Base-by-base conservation (phyloP, 92 coral and sea anemone species). In the Muricea muricata region DNA sequence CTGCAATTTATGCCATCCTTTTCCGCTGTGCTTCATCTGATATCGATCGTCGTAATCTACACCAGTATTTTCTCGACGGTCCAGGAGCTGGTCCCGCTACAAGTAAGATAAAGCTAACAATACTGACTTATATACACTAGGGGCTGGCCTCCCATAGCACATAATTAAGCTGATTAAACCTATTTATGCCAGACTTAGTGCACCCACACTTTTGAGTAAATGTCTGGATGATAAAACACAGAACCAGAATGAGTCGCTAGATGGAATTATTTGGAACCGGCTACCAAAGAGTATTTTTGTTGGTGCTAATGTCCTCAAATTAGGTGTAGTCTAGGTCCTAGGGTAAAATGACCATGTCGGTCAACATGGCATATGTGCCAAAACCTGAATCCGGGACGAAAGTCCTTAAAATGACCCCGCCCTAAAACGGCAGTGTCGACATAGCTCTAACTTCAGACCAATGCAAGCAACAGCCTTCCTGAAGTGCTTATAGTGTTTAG, bases 151-250 rank as follows among this genome's bases (percentile, higher is more conserved):
- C 21, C 85, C 78, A 28, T 40, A 40, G 8, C 9, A 6, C 47
- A 69, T 79, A 2, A 87, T 87, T 75, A 79, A 72, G 21, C 48
- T 42, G 57, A 56, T 84, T 18, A 75, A 84, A 24, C 85, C 88
- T 54, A 71, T 83, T 15, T 83, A 17, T 35, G 70, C 75, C 42
- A 76, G 88, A 47, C 66, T 83, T 29, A 75, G 80, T 42, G 55
- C 77, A 17, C 79, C 60, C 37, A 33, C 42, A 5, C 66, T 88
- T 37, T 77, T 84, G 23, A 68, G 42, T 73, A 87, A 65, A 75
- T 83, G 83, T 66, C 84, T 65, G 29, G 68, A 84, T 31, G 91
- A 80, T 9, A 84, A 84, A 67, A 88, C 88, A 0, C 91, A 84
- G 65, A 88, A 83, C 39, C 84, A 76, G 57, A 87, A 75, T 81